Percentiles rank a stretch among this genome's conserved stretches.
phyloP scores from a whole-genome alignment of 2,113 vertebrate genomes.

The Charadrius vociferus region DNA sequence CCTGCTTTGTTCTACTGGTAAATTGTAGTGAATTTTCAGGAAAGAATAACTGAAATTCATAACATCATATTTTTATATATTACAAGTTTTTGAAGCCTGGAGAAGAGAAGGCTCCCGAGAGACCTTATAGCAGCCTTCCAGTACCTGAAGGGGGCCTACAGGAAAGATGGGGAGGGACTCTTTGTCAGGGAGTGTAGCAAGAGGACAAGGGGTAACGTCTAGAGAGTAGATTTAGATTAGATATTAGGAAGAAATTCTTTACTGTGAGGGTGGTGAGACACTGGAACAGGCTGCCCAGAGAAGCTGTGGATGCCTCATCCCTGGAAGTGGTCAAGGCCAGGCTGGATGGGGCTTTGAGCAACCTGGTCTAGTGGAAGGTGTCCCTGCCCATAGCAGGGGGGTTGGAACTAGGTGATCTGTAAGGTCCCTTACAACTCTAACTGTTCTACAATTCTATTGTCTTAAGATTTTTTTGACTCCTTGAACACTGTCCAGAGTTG shows the following conservation, averaged over 20 bases:
- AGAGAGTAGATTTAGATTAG: too few species aligned
- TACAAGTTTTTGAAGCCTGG: neutral
- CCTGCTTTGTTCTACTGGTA: neutral
- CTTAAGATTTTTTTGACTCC: neutral
- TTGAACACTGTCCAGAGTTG: neutral
- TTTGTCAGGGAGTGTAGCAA: neutral
- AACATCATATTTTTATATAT: neutral
- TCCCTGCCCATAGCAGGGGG: neutral
- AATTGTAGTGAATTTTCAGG: neutral
- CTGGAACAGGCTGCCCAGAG: neutral
- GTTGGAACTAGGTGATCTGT: neutral
- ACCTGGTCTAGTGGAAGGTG: neutral
- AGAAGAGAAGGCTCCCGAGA: neutral
- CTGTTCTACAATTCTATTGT: neutral
- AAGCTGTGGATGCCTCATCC: neutral
- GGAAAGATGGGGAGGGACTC: neutral
- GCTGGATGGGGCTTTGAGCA: neutral
- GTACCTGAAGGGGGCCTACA: neutral
- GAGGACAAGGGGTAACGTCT: neutral
- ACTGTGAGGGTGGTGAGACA: too few species aligned
- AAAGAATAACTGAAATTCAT: neutral
- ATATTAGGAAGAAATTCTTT: neutral
- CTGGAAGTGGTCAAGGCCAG: neutral
- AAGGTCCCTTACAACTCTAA: neutral
- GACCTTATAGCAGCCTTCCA: neutral